Conservation (phyloP, 92 coral and sea anemone genomes). For the Diadumene lineata region DNA sequence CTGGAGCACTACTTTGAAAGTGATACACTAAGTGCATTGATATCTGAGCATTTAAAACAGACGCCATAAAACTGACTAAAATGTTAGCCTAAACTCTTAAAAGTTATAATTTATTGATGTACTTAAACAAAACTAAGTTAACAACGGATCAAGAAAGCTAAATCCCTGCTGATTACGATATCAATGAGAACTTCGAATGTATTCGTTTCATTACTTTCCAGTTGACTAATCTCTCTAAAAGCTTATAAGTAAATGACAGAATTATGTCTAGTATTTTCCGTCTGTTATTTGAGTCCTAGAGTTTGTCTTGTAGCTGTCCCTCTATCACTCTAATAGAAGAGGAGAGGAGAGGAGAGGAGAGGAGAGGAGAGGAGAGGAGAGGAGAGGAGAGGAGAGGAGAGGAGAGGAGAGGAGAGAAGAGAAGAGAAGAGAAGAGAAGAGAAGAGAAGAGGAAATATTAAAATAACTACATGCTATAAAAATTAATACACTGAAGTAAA, state of each 20-base stretch:
- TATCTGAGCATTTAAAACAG: not conserved
- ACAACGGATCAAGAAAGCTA: constrained; percentile 27
- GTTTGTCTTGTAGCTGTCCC: no score
- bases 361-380: no score
- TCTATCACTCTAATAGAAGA: no score
- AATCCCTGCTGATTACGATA: constrained; percentile 14
- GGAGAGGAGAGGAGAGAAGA: no score
- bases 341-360: no score
- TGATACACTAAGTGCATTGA: not conserved
- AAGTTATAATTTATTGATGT: not conserved
- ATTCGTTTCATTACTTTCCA: constrained; percentile 12
- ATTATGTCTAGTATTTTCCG: not conserved
- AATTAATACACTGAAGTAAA: no score
- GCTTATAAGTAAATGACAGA: not conserved
- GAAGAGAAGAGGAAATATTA: no score
- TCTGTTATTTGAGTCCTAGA: not conserved
- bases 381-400: no score
- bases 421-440: no score
- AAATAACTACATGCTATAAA: no score
- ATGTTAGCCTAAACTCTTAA: not conserved
- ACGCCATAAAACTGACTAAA: not conserved
- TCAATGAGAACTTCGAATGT: not conserved
- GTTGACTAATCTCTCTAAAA: constrained; percentile 7
- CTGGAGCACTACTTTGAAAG: no score
- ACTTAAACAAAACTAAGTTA: constrained; percentile 18